Percentiles rank a stretch among this genome's conserved stretches.
phyloP scores from a whole-genome alignment of 2,113 vertebrate genomes.

The Baryphthengus martii region DNA sequence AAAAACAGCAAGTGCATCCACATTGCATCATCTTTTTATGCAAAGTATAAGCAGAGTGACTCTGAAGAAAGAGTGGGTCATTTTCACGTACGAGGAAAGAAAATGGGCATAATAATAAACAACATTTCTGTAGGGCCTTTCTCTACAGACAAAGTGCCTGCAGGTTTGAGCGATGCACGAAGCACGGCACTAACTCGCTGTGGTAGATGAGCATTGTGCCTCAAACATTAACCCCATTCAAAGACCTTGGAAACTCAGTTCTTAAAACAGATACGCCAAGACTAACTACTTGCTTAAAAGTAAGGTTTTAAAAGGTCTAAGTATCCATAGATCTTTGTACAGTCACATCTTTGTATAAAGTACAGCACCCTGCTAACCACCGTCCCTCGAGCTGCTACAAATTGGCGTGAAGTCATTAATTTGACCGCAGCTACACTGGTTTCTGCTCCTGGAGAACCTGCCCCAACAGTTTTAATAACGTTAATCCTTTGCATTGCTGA shows the following conservation, averaged over 20 bases:
- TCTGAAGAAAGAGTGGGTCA: background rate
- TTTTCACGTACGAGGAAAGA: background rate
- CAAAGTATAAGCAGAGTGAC: background rate
- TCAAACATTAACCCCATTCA: background rate
- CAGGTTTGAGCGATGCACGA: background rate
- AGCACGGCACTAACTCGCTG: background rate
- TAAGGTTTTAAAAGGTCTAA: background rate
- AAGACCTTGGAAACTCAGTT: background rate
- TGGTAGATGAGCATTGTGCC: background rate
- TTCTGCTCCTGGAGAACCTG: background rate
- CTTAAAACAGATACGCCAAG: rapidly evolving
- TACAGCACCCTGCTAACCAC: background rate
- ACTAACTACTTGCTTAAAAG: no score
- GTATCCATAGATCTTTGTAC: rapidly evolving
- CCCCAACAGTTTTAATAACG: background rate
- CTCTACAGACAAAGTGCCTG: background rate
- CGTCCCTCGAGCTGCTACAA: background rate
- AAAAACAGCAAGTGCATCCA: background rate
- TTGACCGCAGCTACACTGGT: background rate
- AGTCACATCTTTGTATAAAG: background rate
- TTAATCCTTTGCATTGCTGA: background rate
- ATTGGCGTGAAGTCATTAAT: background rate
- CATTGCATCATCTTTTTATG: background rate
- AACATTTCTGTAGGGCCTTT: background rate
- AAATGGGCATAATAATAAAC: background rate